Percentiles rank a stretch among this genome's conserved stretches.
These are phyloP conservation scores for Suricata suricatta DNA, from an alignment of 2,113 vertebrate genomes.

Conservation along the genomic window DNA sequence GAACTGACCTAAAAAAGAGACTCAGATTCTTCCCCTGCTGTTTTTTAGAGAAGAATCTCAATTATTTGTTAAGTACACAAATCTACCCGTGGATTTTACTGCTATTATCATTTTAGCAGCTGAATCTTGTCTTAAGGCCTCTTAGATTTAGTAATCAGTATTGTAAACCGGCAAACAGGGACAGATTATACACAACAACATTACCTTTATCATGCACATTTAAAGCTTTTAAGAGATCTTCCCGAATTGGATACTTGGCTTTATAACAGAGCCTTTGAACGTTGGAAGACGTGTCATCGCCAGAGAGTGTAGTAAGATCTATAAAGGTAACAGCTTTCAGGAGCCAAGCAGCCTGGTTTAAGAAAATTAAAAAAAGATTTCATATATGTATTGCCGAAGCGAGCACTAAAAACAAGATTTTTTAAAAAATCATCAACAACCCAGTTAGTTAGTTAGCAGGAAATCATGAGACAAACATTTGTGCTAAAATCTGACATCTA, in stretches of 20 bases:
- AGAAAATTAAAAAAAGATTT: constrained; percentile 38
- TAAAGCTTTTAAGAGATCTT: constrained; percentile 91
- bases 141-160: not conserved
- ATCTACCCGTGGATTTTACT: not conserved
- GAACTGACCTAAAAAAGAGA: constrained; percentile 50
- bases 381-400: too few species aligned
- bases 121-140: not conserved
- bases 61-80: not conserved
- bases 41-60: constrained; percentile 22
- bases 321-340: constrained; percentile 95
- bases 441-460: not conserved
- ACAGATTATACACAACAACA: not conserved
- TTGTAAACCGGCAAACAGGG: not conserved
- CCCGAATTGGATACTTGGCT: constrained; percentile 91
- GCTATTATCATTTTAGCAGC: not conserved
- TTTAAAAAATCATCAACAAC: not conserved
- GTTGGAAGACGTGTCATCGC: constrained; percentile 94
- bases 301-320: constrained; percentile 95
- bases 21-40: not conserved
- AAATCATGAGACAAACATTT: not conserved
- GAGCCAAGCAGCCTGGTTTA: constrained; percentile 93
- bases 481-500: not conserved
- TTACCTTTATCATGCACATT: constrained; percentile 93
- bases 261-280: constrained; percentile 94
- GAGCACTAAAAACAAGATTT: constrained; percentile 16